Conservation (phyloP, 2,113 vertebrate genomes). For the Lamprotornis superbus region DNA sequence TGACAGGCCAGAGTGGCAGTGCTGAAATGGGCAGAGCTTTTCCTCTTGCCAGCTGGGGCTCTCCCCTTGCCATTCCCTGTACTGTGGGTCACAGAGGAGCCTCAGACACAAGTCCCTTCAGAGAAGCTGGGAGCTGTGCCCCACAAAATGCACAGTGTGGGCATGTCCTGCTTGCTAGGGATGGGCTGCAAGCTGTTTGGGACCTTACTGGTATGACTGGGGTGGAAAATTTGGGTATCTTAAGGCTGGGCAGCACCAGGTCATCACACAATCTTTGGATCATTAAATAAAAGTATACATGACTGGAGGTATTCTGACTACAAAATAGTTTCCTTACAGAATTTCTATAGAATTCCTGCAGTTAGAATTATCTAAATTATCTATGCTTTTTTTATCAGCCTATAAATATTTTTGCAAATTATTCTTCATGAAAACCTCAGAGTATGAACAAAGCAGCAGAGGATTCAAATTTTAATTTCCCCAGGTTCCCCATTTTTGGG, state of each 20-base stretch:
- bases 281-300: background rate
- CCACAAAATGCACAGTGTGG: background rate
- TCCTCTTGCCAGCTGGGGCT: background rate
- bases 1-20: background rate
- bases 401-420: background rate
- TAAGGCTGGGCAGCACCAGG: background rate
- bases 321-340: background rate
- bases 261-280: background rate
- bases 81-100: fast-evolving
- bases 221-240: background rate
- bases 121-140: background rate
- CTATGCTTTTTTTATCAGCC: background rate
- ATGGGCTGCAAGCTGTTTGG: background rate
- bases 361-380: background rate
- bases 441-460: background rate
- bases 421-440: background rate
- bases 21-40: background rate
- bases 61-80: background rate
- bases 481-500: background rate
- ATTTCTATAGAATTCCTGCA: background rate
- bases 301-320: background rate
- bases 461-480: background rate
- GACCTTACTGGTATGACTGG: fast-evolving
- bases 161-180: too few relatives aligned
- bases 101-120: fast-evolving